Evolutionary conservation across 2,113 vertebrate species (phyloP).

Genomic region (Illadopsis cleaveri): DNA sequence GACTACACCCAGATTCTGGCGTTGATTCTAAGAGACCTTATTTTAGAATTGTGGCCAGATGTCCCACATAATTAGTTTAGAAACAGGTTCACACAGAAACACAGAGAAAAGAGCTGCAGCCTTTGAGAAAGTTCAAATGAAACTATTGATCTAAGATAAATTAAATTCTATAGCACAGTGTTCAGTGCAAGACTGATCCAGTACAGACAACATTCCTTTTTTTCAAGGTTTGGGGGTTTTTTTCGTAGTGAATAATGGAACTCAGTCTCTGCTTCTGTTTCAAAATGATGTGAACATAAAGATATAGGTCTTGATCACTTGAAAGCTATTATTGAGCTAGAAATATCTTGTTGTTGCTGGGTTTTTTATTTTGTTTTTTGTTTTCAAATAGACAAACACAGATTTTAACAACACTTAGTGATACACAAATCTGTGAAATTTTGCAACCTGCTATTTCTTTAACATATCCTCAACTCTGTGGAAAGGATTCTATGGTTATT

Average conservation of each 20-base stretch:
- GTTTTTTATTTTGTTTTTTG: background rate
- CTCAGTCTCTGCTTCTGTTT: background rate
- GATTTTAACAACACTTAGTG: background rate
- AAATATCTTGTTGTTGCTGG: background rate
- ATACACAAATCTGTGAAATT: background rate
- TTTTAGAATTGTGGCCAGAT: background rate
- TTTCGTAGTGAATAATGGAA: background rate
- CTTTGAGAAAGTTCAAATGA: slow-evolving; percentile 17
- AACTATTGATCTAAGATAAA: slow-evolving; percentile 35
- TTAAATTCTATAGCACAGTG: background rate
- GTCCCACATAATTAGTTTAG: background rate
- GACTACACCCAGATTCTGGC: background rate
- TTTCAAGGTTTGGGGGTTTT: background rate
- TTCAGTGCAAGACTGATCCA: background rate
- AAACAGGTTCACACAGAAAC: background rate
- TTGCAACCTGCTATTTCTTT: background rate
- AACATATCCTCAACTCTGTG: background rate
- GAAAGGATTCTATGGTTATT: background rate
- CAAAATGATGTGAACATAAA: background rate
- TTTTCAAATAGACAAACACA: background rate
- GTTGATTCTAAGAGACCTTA: background rate
- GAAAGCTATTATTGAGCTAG: background rate
- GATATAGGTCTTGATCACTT: background rate
- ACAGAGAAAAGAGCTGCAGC: background rate
- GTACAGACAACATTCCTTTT: background rate